Evolutionary conservation across 2,113 vertebrate species (phyloP).

Genomic region (Acanthisitta chloris): DNA sequence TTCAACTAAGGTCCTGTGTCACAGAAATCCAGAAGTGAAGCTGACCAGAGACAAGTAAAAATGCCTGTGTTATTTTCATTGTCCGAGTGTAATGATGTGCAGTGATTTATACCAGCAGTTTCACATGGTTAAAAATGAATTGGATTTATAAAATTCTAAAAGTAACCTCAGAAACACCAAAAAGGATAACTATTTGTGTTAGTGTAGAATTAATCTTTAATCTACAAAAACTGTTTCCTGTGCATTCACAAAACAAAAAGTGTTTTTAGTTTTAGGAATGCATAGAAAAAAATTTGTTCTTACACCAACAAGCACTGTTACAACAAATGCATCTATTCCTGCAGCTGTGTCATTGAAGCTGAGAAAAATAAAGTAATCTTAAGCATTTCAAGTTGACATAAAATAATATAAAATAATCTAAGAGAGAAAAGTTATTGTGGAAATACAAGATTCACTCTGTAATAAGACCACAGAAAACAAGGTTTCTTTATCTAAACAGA

Average conservation of each 20-base stretch:
- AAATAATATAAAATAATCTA: background rate
- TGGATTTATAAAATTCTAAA: background rate
- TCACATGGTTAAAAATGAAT: constrained; percentile 39
- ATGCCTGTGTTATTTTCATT: constrained; percentile 57
- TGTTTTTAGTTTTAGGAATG: background rate
- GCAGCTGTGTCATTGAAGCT: background rate
- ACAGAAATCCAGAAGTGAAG: constrained; percentile 45
- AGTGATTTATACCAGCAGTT: constrained; percentile 60
- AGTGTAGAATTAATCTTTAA: background rate
- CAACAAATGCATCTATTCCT: background rate
- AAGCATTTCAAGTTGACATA: background rate
- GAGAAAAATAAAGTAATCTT: background rate
- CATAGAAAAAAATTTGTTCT: background rate
- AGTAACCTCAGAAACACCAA: background rate
- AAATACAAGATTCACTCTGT: background rate
- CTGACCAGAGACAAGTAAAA: constrained; percentile 55
- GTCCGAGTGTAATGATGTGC: constrained; percentile 42
- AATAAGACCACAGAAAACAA: background rate
- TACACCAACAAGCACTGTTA: background rate
- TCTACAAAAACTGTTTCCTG: background rate
- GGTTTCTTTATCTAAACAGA: background rate
- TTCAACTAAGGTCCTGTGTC: background rate
- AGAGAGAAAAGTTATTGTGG: background rate
- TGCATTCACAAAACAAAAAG: background rate
- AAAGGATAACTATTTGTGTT: background rate